Percentiles rank a stretch among this genome's conserved stretches.
phyloP scores from a whole-genome alignment of 1,140 invertebrate genomes.

The Triops cancriformis region DNA sequence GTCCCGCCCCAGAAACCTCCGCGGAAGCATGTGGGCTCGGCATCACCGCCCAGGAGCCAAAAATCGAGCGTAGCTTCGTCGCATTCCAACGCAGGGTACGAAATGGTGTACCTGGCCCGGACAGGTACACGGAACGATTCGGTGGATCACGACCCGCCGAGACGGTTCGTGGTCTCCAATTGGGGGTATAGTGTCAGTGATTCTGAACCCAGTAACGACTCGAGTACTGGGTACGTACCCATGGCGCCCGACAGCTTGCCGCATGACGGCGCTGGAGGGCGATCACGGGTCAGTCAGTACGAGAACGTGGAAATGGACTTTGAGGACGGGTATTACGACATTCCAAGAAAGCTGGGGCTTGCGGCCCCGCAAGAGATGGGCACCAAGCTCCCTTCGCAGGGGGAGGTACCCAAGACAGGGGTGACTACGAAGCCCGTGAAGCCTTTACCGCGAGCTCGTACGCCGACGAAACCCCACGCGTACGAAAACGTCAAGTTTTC shows the following conservation, averaged over 20 bases:
- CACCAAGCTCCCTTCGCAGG: neutral
- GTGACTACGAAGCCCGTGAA: neutral
- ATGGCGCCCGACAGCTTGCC: neutral
- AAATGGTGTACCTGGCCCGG: slow-evolving; percentile 24
- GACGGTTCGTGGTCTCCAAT: neutral
- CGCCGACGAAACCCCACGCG: neutral
- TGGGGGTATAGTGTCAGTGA: neutral
- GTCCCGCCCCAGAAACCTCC: slow-evolving; percentile 25
- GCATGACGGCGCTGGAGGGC: neutral
- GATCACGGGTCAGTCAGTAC: neutral
- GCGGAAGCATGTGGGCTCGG: slow-evolving; percentile 14
- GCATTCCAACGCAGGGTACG: slow-evolving; percentile 18
- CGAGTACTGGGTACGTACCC: neutral
- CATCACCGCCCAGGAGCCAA: neutral
- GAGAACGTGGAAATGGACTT: slow-evolving; percentile 19
- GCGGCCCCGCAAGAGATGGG: slow-evolving; percentile 17
- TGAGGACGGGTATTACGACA: slow-evolving; percentile 21
- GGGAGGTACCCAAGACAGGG: no score
- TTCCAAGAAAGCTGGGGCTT: slow-evolving; percentile 18
- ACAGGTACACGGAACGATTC: slow-evolving; percentile 15
- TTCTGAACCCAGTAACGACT: slow-evolving; percentile 12
- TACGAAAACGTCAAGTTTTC: neutral
- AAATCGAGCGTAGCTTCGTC: slow-evolving; percentile 16
- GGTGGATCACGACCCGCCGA: neutral
- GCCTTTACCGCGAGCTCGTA: neutral